Evolutionary conservation across 1,140 invertebrate species (phyloP), one percentile per base, ranked within the genome.

Genomic region (Scaptomyza montana): DNA sequence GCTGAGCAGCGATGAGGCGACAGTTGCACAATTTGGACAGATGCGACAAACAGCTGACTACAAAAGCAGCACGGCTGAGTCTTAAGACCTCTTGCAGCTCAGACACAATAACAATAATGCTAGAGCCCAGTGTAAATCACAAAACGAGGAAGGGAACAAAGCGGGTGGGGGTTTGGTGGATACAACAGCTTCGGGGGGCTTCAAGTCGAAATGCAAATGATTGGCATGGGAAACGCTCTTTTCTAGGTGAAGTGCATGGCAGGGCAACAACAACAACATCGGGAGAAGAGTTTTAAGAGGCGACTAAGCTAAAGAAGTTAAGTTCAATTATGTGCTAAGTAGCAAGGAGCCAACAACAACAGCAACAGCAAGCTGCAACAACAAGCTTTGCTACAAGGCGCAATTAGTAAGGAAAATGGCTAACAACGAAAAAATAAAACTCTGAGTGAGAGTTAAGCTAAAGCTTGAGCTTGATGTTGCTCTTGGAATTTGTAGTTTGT

Each of bases 31-130:
- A 77, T 62, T 80, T 74, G 72, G 63, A 80, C 77, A 68, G 79
- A 82, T 66, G 80, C 75, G 75, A 85, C 80, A 89, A 77, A 74
- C 84, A 87, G 84, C 84, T 87, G 84, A 84, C 72, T 64, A 16
- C 36, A 12, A 54, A 4, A 1, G 39, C 21, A 2, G 21, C 3
- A 2, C 3, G 21, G 21, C 21, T 25, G 21, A 25, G 2, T 25
- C 21, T 13, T 21, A 30, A 30, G 30, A 30, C 9, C 41, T 33
- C 16, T 39, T 39, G 1, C 28, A 43, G 25, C 28, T 8, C 62
- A 86, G 78, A 82, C 80, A 74, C 81, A 87, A 87, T 87, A 87
- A 87, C 81, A 87, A 87, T 81, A 87, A 78, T 87, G 78, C 75
- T 68, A 16, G 16, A 73, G 70, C 12, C 64, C 66, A 73, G 78